Base-by-base conservation (phyloP, 2,797 vertebrate genomes). In the Galago senegalensis region DNA sequence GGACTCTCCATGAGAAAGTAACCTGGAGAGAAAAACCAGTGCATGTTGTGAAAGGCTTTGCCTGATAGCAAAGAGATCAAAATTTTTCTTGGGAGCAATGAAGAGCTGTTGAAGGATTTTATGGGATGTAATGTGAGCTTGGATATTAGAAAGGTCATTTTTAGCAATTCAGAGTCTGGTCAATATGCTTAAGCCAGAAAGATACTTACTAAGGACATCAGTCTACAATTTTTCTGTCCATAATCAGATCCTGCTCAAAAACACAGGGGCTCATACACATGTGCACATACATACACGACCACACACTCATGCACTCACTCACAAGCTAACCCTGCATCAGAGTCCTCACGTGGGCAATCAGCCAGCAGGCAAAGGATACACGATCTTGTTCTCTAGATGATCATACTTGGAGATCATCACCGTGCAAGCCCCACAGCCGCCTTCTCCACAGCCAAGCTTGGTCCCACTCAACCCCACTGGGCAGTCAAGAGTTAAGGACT, bases 401-500 rank as follows among this genome's bases (percentile, higher is more conserved):
- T 99, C 98, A 72, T 98, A 99, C 97, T 98, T 99, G 96, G 99
- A 99, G 90, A 99, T 94, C 99, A 99, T 99, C 96, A 99, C 99
- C 0, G 99, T 99, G 83, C 99, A 99, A 81, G 99, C 99, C 12
- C 99, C 99, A 89, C 99, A 99, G 83, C 99, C 99, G 0, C 99
- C 99, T 98, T 99, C 99, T 95, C 99, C 99, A 97, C 99, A 99
- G 89, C 99, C 99, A 73, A 99, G 99, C 94, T 99, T 99, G 63
- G 99, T 99, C 88, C 99, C 99, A 10, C 99, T 99, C 16, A 99
- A 98, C 61, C 99, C 99, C 99, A 99, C 99, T 99, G 98, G 92
- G 49, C 58, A 17, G 95, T 53, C 31, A 53, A n/a, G 56, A 53
- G 94, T 99, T 98, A 99, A 99, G 99, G 99, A 99, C 98, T 96